phyloP scores from a whole-genome alignment of 2,797 vertebrate species.

The Cynopterus sphinx region DNA sequence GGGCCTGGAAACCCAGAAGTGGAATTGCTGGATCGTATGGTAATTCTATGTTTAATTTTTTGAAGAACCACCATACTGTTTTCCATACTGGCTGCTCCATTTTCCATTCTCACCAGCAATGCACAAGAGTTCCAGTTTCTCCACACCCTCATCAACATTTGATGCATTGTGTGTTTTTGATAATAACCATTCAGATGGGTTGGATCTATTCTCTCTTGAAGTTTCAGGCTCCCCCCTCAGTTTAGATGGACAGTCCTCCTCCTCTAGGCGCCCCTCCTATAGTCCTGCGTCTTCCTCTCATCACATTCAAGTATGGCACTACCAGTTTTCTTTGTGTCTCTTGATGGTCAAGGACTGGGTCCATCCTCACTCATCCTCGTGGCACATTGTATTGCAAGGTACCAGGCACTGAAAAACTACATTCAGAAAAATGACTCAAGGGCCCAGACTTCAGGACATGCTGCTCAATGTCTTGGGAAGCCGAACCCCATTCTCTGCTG shows the following conservation, averaged over 20 bases:
- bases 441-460: neutral
- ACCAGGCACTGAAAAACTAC: neutral
- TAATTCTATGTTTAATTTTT: neutral
- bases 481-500: neutral
- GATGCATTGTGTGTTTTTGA: neutral
- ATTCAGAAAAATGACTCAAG: neutral
- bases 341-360: neutral
- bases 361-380: neutral
- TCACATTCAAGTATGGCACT: too few relatives aligned
- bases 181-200: neutral
- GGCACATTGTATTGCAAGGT: neutral
- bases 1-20: neutral
- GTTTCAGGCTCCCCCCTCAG: neutral
- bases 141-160: neutral
- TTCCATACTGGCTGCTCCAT: fast-evolving
- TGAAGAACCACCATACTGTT: neutral
- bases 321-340: neutral
- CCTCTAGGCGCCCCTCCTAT: fast-evolving
- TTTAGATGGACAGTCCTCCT: neutral
- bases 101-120: neutral
- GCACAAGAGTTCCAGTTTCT: neutral
- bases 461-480: neutral
- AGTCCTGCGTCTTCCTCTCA: neutral
- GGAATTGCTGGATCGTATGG: neutral
- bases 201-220: neutral